phyloP scores from a whole-genome alignment of 2,797 vertebrate genomes.

The Thalassophryne amazonica region DNA sequence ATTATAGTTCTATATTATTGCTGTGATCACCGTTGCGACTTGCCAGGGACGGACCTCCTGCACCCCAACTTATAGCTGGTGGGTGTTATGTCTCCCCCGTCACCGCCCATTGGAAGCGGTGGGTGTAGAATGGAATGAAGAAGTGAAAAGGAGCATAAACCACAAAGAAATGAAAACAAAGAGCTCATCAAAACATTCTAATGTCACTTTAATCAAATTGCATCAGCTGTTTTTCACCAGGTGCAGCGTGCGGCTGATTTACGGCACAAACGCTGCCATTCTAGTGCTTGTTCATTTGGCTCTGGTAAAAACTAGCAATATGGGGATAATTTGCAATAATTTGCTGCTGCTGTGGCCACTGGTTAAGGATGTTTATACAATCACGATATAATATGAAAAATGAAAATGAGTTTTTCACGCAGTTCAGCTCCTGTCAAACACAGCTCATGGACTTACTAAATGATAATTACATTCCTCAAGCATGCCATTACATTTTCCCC shows the following conservation, averaged over 20 bases:
- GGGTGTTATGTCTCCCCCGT: constrained; percentile 63
- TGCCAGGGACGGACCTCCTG: constrained; percentile 64
- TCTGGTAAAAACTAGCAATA: constrained; percentile 49
- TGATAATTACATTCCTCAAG: constrained; percentile 62
- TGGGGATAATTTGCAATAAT: constrained; percentile 67
- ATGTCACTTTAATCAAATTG: constrained; percentile 56
- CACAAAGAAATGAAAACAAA: neutral
- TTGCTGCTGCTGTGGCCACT: constrained; percentile 59
- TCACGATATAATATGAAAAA: constrained; percentile 68
- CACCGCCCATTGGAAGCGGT: constrained; percentile 37
- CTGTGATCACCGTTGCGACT: constrained; percentile 62
- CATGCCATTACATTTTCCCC: constrained; percentile 41
- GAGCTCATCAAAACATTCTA: constrained; percentile 38
- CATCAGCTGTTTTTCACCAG: constrained; percentile 59
- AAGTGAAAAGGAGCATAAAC: constrained; percentile 35
- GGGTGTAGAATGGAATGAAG: constrained; percentile 34
- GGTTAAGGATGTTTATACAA: constrained; percentile 66
- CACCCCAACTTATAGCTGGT: constrained; percentile 55
- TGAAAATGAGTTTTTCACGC: constrained; percentile 54
- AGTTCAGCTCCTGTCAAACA: constrained; percentile 51
- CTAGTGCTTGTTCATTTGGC: constrained; percentile 50
- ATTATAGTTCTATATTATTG: constrained; percentile 73
- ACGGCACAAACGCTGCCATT: constrained; percentile 45
- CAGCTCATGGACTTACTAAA: constrained; percentile 49
- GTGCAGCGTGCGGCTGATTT: constrained; percentile 53